Conservation (phyloP, 2,797 vertebrate genomes). For the Nannoperca australis region DNA sequence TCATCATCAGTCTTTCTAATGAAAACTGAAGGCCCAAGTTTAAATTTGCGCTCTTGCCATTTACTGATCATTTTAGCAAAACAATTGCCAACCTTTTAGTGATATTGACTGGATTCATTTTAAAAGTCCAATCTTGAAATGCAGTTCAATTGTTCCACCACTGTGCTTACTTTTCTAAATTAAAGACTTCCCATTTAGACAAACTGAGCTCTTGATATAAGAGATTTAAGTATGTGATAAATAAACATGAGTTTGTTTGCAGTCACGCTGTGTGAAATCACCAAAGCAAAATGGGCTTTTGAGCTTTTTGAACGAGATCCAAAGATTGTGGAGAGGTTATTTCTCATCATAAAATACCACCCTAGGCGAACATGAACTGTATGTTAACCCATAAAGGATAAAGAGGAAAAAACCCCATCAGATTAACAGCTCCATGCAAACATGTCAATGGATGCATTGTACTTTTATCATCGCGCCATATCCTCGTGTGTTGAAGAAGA, state of each 20-base stretch:
- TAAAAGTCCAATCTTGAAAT: constrained; percentile 17
- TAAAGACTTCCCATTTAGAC: constrained; percentile 31
- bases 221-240: constrained; percentile 55
- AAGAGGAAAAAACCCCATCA: not conserved
- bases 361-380: constrained; percentile 23
- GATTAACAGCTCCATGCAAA: constrained; percentile 4
- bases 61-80: constrained; percentile 30
- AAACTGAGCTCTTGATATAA: constrained; percentile 47
- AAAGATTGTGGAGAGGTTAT: constrained; percentile 35
- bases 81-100: constrained; percentile 40
- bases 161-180: constrained; percentile 39
- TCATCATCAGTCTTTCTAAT: not conserved
- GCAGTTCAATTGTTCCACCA: constrained; percentile 18
- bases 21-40: constrained; percentile 22
- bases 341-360: constrained; percentile 31
- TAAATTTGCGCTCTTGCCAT: not conserved
- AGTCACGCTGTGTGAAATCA: constrained; percentile 42
- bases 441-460: constrained; percentile 2
- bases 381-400: constrained; percentile 1
- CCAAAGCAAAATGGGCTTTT: constrained; percentile 45
- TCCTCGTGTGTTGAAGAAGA: not conserved
- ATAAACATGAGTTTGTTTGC: constrained; percentile 74
- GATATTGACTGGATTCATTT: constrained; percentile 41
- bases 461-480: not conserved
- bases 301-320: constrained; percentile 45